A percentile compares a stretch with the other conserved stretches of the same genome.
Conservation (phyloP, 2,888 invertebrate genomes). For the Melanostoma mellinum region DNA sequence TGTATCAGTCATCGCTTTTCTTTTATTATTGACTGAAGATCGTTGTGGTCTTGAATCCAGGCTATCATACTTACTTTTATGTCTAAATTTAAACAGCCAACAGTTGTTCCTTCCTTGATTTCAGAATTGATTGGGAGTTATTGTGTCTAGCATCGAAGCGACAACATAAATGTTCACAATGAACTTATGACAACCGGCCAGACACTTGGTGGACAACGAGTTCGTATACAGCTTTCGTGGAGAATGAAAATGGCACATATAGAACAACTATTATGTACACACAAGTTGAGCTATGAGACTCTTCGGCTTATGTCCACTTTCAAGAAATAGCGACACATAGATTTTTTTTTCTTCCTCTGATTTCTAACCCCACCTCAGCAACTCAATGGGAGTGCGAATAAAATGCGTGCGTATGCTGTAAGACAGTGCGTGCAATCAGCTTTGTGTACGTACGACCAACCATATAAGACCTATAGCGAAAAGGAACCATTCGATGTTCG, state of each 20-base stretch:
- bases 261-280: conserved; percentile 65
- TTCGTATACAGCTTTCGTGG: conserved; percentile 13
- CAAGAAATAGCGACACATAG: conserved; percentile 39
- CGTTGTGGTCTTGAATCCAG: no score
- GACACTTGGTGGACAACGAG: conserved; percentile 12
- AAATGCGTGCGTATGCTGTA: conserved; percentile 16
- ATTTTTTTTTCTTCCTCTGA: conserved; percentile 24
- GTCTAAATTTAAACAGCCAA: no score
- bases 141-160: no score
- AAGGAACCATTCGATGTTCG: conserved; percentile 47
- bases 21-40: no score
- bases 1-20: no score
- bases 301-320: conserved; percentile 64
- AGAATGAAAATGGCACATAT: conserved; percentile 52
- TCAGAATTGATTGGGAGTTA: no score
- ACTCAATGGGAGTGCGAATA: conserved; percentile 28
- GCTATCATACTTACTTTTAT: no score
- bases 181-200: conserved; percentile 21
- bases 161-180: not conserved
- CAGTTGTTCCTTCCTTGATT: no score
- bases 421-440: conserved; percentile 51
- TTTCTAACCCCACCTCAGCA: conserved; percentile 56
- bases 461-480: conserved; percentile 40
- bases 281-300: conserved; percentile 29
- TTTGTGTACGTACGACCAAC: conserved; percentile 27